These are phyloP conservation scores for Muscicapa comitata DNA, from an alignment of 2,797 vertebrate genomes.

Conservation along the genomic window DNA sequence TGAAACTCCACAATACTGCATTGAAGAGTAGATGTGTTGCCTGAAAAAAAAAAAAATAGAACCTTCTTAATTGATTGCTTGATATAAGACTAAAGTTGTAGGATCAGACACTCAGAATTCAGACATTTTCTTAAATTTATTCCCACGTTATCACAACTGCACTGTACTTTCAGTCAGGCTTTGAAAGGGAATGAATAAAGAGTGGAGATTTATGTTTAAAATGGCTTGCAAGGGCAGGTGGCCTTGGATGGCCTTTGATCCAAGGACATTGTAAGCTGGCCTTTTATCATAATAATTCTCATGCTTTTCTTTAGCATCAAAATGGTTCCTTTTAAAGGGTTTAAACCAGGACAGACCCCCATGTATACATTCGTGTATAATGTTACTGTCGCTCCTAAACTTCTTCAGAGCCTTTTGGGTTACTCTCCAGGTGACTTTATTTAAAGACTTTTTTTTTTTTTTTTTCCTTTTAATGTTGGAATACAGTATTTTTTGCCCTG, in stretches of 20 bases:
- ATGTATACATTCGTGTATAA: fast-evolving
- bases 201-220: background rate
- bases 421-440: background rate
- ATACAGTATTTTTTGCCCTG: background rate
- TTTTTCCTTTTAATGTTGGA: background rate
- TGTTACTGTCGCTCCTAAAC: background rate
- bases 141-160: background rate
- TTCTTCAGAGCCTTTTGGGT: background rate
- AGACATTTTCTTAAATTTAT: background rate
- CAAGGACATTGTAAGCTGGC: background rate
- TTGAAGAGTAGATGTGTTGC: background rate
- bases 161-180: background rate
- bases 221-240: background rate
- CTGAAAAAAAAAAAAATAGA: background rate
- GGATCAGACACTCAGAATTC: background rate
- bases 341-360: background rate
- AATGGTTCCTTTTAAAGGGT: background rate
- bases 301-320: background rate
- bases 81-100: background rate
- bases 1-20: background rate
- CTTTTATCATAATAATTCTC: background rate
- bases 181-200: background rate
- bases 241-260: background rate
- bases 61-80: background rate
- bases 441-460: background rate